Conservation (phyloP, 2,113 vertebrate species). For the Grallaria varia region DNA sequence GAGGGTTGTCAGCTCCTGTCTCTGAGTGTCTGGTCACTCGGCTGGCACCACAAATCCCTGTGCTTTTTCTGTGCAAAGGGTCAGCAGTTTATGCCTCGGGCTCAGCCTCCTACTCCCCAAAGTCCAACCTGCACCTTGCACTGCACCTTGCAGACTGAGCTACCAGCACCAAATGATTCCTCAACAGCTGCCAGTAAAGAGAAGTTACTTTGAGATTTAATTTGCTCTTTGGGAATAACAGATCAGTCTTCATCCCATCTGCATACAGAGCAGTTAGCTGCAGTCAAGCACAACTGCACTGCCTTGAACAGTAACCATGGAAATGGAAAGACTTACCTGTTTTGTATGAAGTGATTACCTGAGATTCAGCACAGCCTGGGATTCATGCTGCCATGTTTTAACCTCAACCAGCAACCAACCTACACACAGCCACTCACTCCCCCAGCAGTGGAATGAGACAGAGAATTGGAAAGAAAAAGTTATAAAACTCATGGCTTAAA, state of each 20-base stretch:
- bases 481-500: background rate
- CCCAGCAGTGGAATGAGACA: background rate
- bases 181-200: background rate
- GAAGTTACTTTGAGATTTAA: background rate
- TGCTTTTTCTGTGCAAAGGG: background rate
- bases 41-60: background rate
- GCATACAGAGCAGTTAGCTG: background rate
- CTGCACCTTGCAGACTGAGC: background rate
- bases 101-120: background rate
- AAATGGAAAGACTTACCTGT: background rate
- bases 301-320: background rate
- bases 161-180: background rate
- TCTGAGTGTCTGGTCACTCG: background rate
- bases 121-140: background rate
- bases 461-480: too few species aligned
- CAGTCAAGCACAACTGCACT: background rate
- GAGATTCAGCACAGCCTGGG: background rate
- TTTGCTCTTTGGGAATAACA: background rate
- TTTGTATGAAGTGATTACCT: background rate
- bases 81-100: background rate
- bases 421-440: background rate
- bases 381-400: background rate
- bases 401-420: background rate
- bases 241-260: background rate
- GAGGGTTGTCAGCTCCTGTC: background rate